Conservation (phyloP, 2,888 invertebrate species). For the Balanococcus diminutus region DNA sequence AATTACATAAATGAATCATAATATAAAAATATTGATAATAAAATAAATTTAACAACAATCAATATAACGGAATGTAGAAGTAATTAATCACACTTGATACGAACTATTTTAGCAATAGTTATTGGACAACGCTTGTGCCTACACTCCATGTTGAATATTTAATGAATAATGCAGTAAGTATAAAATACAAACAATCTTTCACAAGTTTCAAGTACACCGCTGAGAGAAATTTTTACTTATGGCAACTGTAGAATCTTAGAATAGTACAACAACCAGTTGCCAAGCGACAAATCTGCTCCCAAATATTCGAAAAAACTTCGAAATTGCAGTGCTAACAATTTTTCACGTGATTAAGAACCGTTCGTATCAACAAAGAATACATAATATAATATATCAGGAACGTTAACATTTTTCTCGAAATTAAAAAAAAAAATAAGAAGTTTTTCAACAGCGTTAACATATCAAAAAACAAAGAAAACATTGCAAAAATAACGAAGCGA, state of each 20-base stretch:
- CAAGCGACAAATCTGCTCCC: neutral
- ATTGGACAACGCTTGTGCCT: neutral
- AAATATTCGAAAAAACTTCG: no score
- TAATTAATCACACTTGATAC: conserved; percentile 14
- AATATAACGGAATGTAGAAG: conserved; percentile 19
- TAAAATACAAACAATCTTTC: neutral
- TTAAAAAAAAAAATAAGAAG: neutral
- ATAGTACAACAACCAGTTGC: neutral
- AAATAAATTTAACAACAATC: neutral
- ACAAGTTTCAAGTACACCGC: neutral
- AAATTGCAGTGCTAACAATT: neutral
- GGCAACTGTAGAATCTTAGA: neutral
- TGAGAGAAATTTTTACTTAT: neutral
- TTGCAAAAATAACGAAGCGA: conserved; percentile 1
- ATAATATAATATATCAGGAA: neutral
- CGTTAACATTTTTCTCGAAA: neutral
- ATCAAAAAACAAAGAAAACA: conserved; percentile 5
- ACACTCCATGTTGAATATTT: neutral
- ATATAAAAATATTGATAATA: conserved; percentile 6
- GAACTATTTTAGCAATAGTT: neutral
- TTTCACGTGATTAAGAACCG: neutral
- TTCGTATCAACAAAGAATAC: neutral
- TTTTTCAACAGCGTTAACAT: neutral
- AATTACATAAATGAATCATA: neutral
- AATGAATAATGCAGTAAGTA: neutral